These are phyloP conservation scores for Heliornis fulica DNA, from an alignment of 2,113 vertebrate species.

Conservation along the genomic window DNA sequence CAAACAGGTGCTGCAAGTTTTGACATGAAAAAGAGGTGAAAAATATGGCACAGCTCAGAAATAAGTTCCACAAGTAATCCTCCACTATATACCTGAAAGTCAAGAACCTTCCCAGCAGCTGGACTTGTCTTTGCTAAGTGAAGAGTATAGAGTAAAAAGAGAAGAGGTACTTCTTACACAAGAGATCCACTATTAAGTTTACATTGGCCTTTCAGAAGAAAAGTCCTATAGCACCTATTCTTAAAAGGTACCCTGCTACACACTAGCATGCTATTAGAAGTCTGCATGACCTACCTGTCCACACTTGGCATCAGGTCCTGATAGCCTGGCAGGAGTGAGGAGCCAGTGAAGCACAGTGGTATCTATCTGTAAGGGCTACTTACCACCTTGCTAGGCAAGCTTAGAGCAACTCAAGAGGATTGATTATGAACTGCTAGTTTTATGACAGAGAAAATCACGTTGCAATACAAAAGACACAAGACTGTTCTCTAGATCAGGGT, in stretches of 20 bases:
- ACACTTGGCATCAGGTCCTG: background rate
- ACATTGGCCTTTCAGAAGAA: background rate
- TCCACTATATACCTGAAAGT: background rate
- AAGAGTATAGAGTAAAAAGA: background rate
- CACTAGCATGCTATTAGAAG: background rate
- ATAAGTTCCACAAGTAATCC: background rate
- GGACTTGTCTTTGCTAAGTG: background rate
- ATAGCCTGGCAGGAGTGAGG: background rate
- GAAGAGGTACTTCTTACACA: background rate
- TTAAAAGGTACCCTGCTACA: background rate
- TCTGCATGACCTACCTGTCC: background rate
- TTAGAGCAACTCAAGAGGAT: background rate
- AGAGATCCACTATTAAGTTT: background rate
- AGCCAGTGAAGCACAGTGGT: background rate
- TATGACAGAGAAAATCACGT: background rate
- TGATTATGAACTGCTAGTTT: background rate
- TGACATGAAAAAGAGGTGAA: background rate
- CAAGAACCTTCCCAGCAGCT: background rate
- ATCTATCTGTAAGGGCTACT: background rate
- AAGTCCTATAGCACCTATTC: background rate
- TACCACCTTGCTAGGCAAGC: background rate
- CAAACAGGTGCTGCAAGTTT: conserved; percentile 90
- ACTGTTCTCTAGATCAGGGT: background rate
- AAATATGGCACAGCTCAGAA: background rate
- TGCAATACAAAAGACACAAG: background rate